Conservation (phyloP, 2,888 invertebrate species). For the Archips crataeganus region DNA sequence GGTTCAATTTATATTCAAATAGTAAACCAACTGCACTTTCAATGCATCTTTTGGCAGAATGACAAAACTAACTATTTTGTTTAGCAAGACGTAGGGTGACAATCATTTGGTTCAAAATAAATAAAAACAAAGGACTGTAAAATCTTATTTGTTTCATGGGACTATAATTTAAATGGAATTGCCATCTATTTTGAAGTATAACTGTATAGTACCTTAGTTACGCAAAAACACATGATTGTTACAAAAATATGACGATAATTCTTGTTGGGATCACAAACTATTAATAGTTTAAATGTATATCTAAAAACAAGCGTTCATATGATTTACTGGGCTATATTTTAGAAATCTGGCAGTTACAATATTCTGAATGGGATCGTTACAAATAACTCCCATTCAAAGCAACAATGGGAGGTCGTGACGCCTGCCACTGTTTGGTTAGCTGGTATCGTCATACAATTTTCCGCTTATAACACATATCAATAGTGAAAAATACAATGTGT, state of each 20-base stretch:
- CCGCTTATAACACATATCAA: conserved; percentile 17
- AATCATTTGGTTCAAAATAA: no score
- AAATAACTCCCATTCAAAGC: conserved; percentile 7
- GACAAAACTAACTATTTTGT: no score
- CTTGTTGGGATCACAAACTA: not conserved
- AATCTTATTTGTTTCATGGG: no score
- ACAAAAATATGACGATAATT: not conserved
- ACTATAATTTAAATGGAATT: no score
- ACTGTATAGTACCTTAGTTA: not conserved
- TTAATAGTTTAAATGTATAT: not conserved
- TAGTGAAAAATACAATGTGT: not conserved
- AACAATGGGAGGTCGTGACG: conserved; percentile 37
- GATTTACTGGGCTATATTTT: conserved; percentile 1
- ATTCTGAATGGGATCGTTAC: conserved; percentile 9
- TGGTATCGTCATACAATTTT: conserved; percentile 32
- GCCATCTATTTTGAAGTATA: no score
- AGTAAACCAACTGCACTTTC: no score
- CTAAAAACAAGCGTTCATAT: not conserved
- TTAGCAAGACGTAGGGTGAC: no score
- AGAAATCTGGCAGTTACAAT: not conserved
- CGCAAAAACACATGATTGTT: not conserved
- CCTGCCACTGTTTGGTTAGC: conserved; percentile 39
- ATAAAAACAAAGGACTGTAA: no score
- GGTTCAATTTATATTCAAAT: not conserved
- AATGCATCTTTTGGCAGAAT: no score